Evolutionary conservation across 2,113 vertebrate species (phyloP), one percentile per base, ranked within the genome.

Genomic region (Ciconia maguari): DNA sequence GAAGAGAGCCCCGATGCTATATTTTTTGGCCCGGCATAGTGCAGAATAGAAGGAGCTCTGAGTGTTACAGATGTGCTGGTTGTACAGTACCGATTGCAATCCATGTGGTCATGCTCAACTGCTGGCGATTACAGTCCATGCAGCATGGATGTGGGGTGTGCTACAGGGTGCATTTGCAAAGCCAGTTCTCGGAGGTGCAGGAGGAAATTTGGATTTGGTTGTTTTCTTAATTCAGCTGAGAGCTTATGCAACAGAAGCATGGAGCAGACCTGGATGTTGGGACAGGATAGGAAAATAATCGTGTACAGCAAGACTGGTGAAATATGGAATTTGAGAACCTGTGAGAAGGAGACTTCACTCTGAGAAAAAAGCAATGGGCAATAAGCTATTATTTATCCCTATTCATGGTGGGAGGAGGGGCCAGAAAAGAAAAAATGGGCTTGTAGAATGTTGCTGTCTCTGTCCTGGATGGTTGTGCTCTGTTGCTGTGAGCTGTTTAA

Each of bases 401-500:
- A 20, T 58, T 38, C 2, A 11, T 32, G 42, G 42, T 38, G 6
- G 57, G 46, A 89, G 22, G 27, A 61, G 30, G n/a, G 27, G 22
- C n/a, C 3, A 13, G 25, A 16, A 41, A 48, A 36, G 74, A 9
- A 83, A 46, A 76, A 68, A 10, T 8, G 36, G 22, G 29, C 7
- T 89, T 57, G 64, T 64, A n/a, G 32, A 76, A 51, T 68, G 34
- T 49, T 87, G 64, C 66, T 4, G 5, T 57, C n/a, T 83, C 41
- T 91, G 72, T 42, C 79, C 68, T 83, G 93, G 79, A 3, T 13
- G 55, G 11, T n/a, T 82, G 75, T 75, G 46, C 60, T 87, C 27
- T 41, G 49, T 32, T 96, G 92, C 78, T 90, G 38, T 55, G 74
- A 92, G 87, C 77, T 95, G 71, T 82, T 93, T 69, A 90, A 90